phyloP scores from a whole-genome alignment of 2,888 invertebrate genomes.

The Fragum sueziense region DNA sequence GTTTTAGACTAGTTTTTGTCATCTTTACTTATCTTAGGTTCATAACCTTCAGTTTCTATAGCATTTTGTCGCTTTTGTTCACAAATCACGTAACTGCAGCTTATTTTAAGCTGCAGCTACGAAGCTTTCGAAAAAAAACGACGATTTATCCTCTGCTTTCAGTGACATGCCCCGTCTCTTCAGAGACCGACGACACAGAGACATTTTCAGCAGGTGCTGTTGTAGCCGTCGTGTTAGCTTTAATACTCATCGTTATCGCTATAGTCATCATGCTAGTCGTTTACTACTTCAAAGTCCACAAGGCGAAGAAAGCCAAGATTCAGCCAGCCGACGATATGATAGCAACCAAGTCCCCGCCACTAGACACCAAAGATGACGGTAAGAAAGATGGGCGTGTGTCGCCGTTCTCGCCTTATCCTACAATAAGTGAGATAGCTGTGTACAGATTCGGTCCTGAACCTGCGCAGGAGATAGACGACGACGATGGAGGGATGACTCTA shows the following conservation, averaged over 20 bases:
- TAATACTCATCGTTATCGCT: conserved; percentile 51
- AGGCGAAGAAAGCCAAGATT: conserved; percentile 42
- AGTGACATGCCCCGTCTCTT: conserved; percentile 17
- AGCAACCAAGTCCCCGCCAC: conserved; percentile 51
- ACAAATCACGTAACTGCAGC: too few relatives aligned
- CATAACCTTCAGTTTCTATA: too few relatives aligned
- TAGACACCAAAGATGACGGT: conserved; percentile 51
- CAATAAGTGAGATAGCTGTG: conserved; percentile 63
- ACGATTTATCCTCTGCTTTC: not conserved
- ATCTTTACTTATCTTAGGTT: too few relatives aligned
- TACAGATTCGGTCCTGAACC: conserved; percentile 62
- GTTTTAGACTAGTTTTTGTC: too few relatives aligned
- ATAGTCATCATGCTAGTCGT: conserved; percentile 35
- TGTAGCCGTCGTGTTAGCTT: conserved; percentile 45
- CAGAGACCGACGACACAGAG: not conserved
- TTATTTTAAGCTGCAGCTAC: too few relatives aligned
- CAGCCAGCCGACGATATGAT: conserved; percentile 40
- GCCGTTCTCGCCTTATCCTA: conserved; percentile 61
- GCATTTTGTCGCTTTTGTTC: too few relatives aligned
- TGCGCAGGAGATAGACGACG: conserved; percentile 56
- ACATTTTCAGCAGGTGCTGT: conserved; percentile 42
- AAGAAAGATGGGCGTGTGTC: conserved; percentile 54
- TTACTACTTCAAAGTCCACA: conserved; percentile 60
- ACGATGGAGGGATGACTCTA: conserved; percentile 59
- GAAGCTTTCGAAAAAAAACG: too few relatives aligned